Evolutionary conservation across 2,888 invertebrate genomes (phyloP), one percentile per base, ranked within the genome.

Genomic region (Drosophila parthenogenetica): DNA sequence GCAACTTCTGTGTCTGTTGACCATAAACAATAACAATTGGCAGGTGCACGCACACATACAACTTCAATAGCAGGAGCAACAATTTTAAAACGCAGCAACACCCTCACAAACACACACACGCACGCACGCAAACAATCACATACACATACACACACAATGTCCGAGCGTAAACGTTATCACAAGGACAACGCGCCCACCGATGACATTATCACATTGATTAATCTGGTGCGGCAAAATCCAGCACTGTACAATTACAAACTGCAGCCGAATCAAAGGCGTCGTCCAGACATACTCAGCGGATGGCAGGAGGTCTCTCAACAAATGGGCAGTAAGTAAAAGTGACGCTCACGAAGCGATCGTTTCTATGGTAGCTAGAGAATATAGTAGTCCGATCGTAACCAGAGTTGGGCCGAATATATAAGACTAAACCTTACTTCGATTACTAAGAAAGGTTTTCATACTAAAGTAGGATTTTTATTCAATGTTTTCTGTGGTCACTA

Each of bases 121-220:
- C 16, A 46, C 10, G 17, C 16, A 19, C 17, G 39, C 22, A 49
- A 25, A 22, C 19, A 42, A 0, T 16, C 17, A 45, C 7, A 35
- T n/a, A 32, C 8, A 50, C 13, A 32, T 40, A 35, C 10, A 39
- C 10, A 93, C 10, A 98, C 97, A 97, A 98, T 98, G 90, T 98
- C 98, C 93, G 90, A 90, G 77, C 90, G 90, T 51, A 90, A 91
- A 64, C 90, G 90, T 45, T 90, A 90, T 76, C 91, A 90, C 74
- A 90, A 90, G 83, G 91, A 91, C 76, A 86, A 88, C 54, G 89
- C 90, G 54, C 89, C 90, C 42, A 79, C 91, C 57, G 90, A 91
- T 68, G 91, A 91, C 69, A 91, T 90, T 60, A 77, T 89, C 14
- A 90, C 90, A n/a, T 65, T 91, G 8, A 91, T 91, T 59, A 87